Percentiles rank a stretch among this genome's conserved stretches.
These are phyloP conservation scores for Andricus grossulariae DNA, from an alignment of 1,140 invertebrate genomes.

Conservation along the genomic window DNA sequence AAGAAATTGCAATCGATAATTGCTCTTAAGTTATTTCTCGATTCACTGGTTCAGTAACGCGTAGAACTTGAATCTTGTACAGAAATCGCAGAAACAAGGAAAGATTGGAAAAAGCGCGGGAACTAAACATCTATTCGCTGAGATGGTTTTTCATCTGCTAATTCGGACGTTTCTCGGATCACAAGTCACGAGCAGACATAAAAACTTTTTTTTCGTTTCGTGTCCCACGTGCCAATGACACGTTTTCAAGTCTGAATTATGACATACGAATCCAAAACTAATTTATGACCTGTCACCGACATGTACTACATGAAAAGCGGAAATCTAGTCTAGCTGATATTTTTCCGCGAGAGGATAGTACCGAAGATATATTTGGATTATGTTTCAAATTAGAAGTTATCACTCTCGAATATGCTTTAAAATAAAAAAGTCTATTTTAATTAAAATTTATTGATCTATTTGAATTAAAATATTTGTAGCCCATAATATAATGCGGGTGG, in stretches of 20 bases:
- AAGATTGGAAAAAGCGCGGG: no score
- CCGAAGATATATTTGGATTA: slow-evolving; percentile 8
- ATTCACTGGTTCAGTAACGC: no score
- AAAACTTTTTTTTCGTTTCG: slow-evolving; percentile 41
- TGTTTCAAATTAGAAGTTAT: slow-evolving; percentile 4
- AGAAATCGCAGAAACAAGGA: no score
- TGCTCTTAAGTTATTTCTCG: no score
- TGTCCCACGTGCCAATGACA: slow-evolving; percentile 53
- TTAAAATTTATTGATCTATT: background rate
- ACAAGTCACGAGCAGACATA: slow-evolving; percentile 12
- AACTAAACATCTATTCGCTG: background rate
- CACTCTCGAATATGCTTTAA: background rate
- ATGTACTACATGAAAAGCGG: slow-evolving; percentile 41
- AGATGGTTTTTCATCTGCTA: background rate
- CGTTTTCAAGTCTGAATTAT: slow-evolving; percentile 54
- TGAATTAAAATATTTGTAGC: background rate
- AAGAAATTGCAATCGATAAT: no score
- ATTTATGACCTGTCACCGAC: slow-evolving; percentile 55
- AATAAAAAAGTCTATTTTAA: no score
- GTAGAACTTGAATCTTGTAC: no score
- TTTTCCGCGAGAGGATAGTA: slow-evolving; percentile 21
- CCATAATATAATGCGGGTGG: background rate
- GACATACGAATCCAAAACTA: slow-evolving; percentile 56
- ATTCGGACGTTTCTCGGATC: slow-evolving; percentile 6
- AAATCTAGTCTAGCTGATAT: slow-evolving; percentile 30